Evolutionary conservation across 2,797 vertebrate species (phyloP), one percentile per base, ranked within the genome.

Genomic region (Danio tinwini): DNA sequence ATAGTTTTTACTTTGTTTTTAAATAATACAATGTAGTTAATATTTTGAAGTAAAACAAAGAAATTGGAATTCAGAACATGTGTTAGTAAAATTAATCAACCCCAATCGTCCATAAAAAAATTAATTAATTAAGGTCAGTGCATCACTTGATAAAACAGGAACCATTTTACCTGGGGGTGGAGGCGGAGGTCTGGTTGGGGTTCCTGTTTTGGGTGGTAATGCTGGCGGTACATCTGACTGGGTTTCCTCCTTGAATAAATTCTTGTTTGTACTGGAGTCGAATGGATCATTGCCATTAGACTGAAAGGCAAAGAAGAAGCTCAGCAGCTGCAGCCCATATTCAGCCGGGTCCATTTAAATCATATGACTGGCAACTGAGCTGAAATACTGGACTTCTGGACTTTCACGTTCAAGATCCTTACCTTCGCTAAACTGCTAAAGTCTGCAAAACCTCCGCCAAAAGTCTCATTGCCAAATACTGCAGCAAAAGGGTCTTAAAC

Each of bases 121-220:
- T n/a, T n/a, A n/a, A n/a, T n/a, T n/a, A n/a, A 29, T 29, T 1
- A 29, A 29, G 29, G 29, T 29, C 29, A 29, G 29, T 29, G 29
- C 29, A 29, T 29, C 29, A 29, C 1, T 29, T 29, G 29, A 29
- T 29, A 1, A n/a, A 39, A 42, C 13, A 76, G n/a, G 13, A 61
- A 50, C 13, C 2, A 52, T 4, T 73, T 91, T 90, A 99, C 97
- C 97, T 91, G 97, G 97, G 70, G 97, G 97, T 29, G 96, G 97
- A 17, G 97, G 98, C 63, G 97, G 97, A 14, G 98, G 97, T 90
- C 97, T 93, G 11, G 98, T 97, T 77, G 97, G 97, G 5, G 97
- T 98, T 87, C 97, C 97, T 1, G 93, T 96, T 92, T 99, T 98
- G 11, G 98, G 97, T 13, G 97, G 98, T 89, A 98, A 90, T 29